phyloP scores from a whole-genome alignment of 2,113 vertebrate species.

The Numenius arquata region DNA sequence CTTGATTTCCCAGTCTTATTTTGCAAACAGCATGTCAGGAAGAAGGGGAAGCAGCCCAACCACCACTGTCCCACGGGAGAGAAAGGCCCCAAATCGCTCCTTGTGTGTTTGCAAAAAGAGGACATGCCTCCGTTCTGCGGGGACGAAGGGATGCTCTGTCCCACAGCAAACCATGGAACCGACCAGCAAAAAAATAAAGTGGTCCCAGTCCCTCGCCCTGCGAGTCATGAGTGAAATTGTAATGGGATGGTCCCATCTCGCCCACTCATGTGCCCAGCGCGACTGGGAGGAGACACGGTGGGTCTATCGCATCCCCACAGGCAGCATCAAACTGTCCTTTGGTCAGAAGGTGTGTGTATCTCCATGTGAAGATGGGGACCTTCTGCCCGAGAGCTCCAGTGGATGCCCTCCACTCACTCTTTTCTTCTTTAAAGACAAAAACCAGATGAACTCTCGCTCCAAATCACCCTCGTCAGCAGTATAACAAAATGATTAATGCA shows the following conservation, averaged over 20 bases:
- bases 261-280: fast-evolving
- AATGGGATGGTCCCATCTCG: not conserved
- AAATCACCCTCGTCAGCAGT: not conserved
- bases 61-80: not conserved
- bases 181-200: fast-evolving
- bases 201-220: not conserved
- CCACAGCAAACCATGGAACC: not conserved
- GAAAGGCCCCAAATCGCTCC: not conserved
- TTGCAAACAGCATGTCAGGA: not conserved
- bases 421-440: not conserved
- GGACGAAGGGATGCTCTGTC: not conserved
- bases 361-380: not conserved
- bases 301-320: not conserved
- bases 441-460: not conserved
- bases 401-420: not conserved
- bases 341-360: not conserved
- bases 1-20: not conserved
- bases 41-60: not conserved
- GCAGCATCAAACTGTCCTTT: not conserved
- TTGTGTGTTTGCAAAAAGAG: fast-evolving
- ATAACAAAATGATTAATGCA: not conserved
- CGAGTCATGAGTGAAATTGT: not conserved
- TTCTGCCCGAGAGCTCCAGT: not conserved
- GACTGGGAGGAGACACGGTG: fast-evolving
- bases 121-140: fast-evolving